These are phyloP conservation scores for Galendromus occidentalis DNA, from an alignment of 1,140 invertebrate species.

Conservation along the genomic window DNA sequence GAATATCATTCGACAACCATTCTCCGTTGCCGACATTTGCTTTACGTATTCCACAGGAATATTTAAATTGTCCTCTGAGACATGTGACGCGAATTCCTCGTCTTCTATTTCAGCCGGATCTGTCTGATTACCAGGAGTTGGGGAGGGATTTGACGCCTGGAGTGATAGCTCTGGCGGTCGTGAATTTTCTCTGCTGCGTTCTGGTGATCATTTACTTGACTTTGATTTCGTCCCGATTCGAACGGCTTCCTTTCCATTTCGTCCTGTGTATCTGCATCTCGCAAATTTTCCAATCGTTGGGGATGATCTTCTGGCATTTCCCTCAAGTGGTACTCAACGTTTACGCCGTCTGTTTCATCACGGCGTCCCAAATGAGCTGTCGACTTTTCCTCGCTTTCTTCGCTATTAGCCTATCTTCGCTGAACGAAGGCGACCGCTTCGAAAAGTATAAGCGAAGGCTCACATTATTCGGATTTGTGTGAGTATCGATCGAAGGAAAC, in stretches of 20 bases:
- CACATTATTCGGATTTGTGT: neutral
- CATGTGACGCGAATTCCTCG: no score
- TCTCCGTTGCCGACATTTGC: no score
- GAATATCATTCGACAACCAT: no score
- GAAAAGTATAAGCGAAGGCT: neutral
- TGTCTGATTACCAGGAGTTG: neutral
- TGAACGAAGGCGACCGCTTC: neutral
- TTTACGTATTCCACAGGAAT: no score
- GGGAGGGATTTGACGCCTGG: neutral
- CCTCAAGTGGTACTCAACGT: neutral
- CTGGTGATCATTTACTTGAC: neutral
- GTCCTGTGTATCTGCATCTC: neutral
- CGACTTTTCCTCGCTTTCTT: neutral
- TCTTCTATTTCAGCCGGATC: neutral
- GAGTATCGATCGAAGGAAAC: neutral
- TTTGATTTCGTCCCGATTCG: neutral
- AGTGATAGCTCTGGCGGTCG: neutral
- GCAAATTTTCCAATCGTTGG: constrained; percentile 1
- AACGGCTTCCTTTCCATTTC: neutral
- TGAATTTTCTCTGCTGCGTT: neutral
- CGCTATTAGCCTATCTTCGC: neutral
- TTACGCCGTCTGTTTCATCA: neutral
- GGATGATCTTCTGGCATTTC: neutral
- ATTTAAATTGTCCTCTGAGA: no score
- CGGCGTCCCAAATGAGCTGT: neutral